Conservation (phyloP, 2,797 vertebrate species). For the Pseudochirops corinnae region DNA sequence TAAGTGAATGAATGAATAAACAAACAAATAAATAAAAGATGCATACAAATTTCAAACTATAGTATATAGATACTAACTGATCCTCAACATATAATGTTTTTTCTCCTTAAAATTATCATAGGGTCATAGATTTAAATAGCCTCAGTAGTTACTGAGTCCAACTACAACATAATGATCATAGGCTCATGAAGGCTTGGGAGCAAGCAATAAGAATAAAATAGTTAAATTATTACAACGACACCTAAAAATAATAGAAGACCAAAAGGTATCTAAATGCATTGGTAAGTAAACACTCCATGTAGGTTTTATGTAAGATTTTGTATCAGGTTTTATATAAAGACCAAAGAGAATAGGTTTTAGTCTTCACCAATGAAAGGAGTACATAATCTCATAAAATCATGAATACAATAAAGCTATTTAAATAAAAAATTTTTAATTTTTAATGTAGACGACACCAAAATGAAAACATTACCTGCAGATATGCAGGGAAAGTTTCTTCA, state of each 20-base stretch:
- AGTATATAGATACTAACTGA: neutral
- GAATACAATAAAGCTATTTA: neutral
- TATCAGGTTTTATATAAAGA: neutral
- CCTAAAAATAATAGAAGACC: neutral
- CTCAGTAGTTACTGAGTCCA: neutral
- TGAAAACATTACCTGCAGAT: constrained; percentile 92
- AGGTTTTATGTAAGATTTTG: neutral
- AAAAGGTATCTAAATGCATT: neutral
- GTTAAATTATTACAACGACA: neutral
- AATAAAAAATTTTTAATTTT: neutral
- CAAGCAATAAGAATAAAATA: neutral
- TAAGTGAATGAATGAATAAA: too few species aligned
- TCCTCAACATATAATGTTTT: neutral
- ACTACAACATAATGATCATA: neutral
- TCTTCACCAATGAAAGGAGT: neutral
- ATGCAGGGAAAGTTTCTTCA: constrained; percentile 97
- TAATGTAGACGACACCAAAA: neutral
- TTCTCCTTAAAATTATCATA: neutral
- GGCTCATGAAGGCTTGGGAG: neutral
- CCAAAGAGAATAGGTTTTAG: neutral
- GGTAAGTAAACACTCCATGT: neutral
- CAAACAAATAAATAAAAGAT: neutral
- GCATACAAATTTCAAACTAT: neutral
- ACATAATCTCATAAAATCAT: neutral
- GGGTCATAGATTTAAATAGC: neutral